Evolutionary conservation across 2,888 invertebrate species (phyloP), one percentile per base, ranked within the genome.

Genomic region (Harpalus rubripes): DNA sequence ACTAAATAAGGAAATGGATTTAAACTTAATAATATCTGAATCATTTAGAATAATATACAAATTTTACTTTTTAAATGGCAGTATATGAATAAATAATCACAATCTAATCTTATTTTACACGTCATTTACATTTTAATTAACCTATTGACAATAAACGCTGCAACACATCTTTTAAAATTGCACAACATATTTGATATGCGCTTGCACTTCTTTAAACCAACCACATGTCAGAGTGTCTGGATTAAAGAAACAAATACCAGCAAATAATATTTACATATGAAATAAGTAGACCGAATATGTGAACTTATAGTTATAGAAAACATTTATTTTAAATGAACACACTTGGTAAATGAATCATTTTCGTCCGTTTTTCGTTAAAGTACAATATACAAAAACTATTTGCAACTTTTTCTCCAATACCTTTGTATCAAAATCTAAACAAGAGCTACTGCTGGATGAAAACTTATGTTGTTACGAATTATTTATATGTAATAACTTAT

Each of bases 11-110:
- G 5, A 32, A 32, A 6, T 4, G 3, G 32, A 32, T 32, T 32
- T 3, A 32, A 32, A 32, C 32, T 32, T 32, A 32, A 32, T 32
- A 32, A 32, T 6, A 52, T 1, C 44, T 52, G 6, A 52, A 63
- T 1, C 39, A 5, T 52, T 52, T 78, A 78, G 32, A 56, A 89
- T 87, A 89, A 89, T 89, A 88, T 89, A 89, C 89, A 89, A 89
- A 89, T 16, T 88, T 88, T 88, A 89, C 89, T 89, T 89, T 88
- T 88, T 87, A 87, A 87, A 87, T 89, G 89, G 89, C 89, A 89
- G 89, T 89, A 86, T 76, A 87, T 87, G 88, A 87, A 87, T 88
- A 88, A 89, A 88, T 88, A 89, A 88, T 88, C 87, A 86, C 76
- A 76, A 44, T 65, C 61, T 41, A 81, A 81, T 16, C 44, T 81